Evolutionary conservation across 2,113 vertebrate genomes (phyloP).

Genomic region (Prietella phreatophila): DNA sequence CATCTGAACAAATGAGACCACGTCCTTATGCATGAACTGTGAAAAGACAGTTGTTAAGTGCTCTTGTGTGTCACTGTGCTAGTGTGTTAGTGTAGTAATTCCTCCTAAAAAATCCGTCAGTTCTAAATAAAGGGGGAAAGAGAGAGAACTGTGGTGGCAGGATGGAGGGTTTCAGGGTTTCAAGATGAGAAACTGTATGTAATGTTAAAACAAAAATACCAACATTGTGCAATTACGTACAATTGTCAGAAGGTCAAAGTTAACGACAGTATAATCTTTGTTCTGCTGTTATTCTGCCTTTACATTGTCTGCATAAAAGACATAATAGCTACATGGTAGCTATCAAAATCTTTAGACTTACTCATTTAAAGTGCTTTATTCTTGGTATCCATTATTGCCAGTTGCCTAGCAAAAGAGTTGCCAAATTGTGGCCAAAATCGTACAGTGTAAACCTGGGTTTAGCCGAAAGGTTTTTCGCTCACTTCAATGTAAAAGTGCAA

Average conservation of each 20-base stretch:
- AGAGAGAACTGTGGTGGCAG: not conserved
- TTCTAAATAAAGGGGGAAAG: not conserved
- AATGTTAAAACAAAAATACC: not conserved
- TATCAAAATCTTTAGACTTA: not conserved
- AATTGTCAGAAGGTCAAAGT: not conserved
- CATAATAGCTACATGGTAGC: not conserved
- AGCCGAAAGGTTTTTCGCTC: not conserved
- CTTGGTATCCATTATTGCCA: not conserved
- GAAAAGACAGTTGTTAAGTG: not conserved
- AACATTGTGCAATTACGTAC: not conserved
- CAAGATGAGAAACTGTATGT: not conserved
- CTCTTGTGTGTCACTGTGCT: constrained; percentile 9
- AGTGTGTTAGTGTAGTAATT: not conserved
- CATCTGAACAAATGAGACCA: not conserved
- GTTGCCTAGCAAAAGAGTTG: not conserved
- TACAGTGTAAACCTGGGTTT: too few relatives aligned
- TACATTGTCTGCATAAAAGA: not conserved
- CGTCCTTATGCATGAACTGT: not conserved
- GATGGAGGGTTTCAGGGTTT: not conserved
- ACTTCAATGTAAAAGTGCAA: not conserved
- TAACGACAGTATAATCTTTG: not conserved
- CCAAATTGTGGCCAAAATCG: too few relatives aligned
- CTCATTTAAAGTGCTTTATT: not conserved
- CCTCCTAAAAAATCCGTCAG: not conserved
- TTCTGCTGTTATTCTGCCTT: not conserved